Conservation (phyloP, 2,797 vertebrate genomes). For the Fundulus diaphanus region DNA sequence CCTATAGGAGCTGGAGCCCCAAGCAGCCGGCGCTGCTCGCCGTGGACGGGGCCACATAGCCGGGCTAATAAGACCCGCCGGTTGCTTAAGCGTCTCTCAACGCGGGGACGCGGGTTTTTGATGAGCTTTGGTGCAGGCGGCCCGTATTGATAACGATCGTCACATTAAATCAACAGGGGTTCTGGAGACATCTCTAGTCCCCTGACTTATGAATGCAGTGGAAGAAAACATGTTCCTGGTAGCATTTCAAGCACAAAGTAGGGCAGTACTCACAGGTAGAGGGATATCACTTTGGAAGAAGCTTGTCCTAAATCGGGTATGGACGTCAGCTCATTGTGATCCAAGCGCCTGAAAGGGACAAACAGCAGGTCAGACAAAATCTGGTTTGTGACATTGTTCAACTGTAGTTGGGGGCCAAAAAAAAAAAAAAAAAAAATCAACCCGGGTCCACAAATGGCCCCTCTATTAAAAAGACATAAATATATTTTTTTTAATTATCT, state of each 20-base stretch:
- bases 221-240: slow-evolving; percentile 37
- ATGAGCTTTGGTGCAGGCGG: slow-evolving; percentile 18
- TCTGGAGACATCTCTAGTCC: slow-evolving; percentile 9
- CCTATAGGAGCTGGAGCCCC: slow-evolving; percentile 47
- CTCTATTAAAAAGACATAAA: no score
- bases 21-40: slow-evolving; percentile 39
- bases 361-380: slow-evolving; percentile 39
- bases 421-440: background rate
- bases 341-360: slow-evolving; percentile 84
- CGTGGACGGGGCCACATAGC: slow-evolving; percentile 27
- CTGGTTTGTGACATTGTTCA: no score
- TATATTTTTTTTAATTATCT: no score
- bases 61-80: slow-evolving; percentile 38
- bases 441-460: no score
- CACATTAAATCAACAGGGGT: slow-evolving; percentile 28
- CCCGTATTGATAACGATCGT: slow-evolving; percentile 7
- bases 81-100: slow-evolving; percentile 26
- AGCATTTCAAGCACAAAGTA: slow-evolving; percentile 21
- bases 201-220: slow-evolving; percentile 39
- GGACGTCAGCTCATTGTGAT: slow-evolving; percentile 90
- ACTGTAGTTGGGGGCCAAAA: no score
- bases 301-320: slow-evolving; percentile 88
- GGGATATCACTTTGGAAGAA: slow-evolving; percentile 80
- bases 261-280: slow-evolving; percentile 90
- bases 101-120: background rate